Evolutionary conservation across 2,113 vertebrate species (phyloP).

Genomic region (Oryzias javanicus): DNA sequence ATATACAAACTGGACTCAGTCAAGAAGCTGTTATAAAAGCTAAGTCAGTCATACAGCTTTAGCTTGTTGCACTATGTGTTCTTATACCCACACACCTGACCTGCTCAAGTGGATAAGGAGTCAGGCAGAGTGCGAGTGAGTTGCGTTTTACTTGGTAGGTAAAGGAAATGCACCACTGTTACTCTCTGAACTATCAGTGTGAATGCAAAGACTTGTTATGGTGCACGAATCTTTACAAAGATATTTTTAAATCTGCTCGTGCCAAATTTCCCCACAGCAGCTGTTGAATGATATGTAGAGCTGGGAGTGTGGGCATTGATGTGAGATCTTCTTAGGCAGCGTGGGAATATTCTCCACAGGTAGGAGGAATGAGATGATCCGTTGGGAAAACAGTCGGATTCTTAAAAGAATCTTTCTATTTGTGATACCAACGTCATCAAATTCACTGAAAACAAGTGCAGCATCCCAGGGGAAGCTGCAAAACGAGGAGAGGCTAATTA

Average conservation of each 20-base stretch:
- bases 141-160: not conserved
- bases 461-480: conserved; percentile 36
- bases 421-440: conserved; percentile 52
- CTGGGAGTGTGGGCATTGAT: conserved; percentile 55
- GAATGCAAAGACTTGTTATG: not conserved
- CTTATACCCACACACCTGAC: not conserved
- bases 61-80: no score
- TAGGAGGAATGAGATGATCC: conserved; percentile 44
- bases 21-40: no score
- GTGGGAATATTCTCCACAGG: conserved; percentile 61
- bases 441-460: conserved; percentile 31
- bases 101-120: conserved; percentile 10
- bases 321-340: conserved; percentile 47
- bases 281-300: conserved; percentile 35
- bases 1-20: no score
- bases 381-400: conserved; percentile 52
- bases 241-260: not conserved
- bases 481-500: conserved; percentile 49
- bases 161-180: not conserved
- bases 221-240: no score
- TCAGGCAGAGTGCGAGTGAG: conserved; percentile 14
- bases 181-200: not conserved
- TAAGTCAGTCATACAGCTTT: no score
- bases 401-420: conserved; percentile 73
- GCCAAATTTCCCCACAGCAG: conserved; percentile 32